These are phyloP conservation scores for Automeris io DNA, from an alignment of 2,888 invertebrate genomes.

Conservation along the genomic window DNA sequence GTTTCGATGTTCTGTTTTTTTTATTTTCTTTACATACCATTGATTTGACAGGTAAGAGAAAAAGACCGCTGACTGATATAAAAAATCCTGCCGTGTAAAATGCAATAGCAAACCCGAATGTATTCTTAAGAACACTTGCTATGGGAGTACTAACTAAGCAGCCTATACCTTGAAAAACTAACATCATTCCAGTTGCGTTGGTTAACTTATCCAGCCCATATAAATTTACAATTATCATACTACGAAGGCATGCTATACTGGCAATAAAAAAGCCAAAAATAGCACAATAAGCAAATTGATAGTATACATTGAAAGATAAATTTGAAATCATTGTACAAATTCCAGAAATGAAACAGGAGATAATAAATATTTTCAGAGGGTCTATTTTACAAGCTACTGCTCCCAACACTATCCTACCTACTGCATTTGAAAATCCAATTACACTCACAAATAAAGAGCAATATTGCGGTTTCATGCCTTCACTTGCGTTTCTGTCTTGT, in stretches of 20 bases:
- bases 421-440: conserved; percentile 47
- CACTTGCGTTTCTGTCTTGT: conserved; percentile 40
- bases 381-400: conserved; percentile 43
- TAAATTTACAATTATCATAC: conserved; percentile 50
- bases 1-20: conserved; percentile 3
- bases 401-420: conserved; percentile 48
- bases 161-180: conserved; percentile 59
- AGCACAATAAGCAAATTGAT: conserved; percentile 48
- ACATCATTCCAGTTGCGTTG: conserved; percentile 57
- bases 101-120: conserved; percentile 40
- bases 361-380: conserved; percentile 34
- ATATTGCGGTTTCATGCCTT: conserved; percentile 40
- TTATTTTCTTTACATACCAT: conserved; percentile 27
- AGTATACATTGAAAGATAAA: conserved; percentile 43
- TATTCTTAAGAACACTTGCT: conserved; percentile 42
- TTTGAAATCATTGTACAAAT: conserved; percentile 40
- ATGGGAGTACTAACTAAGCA: conserved; percentile 56
- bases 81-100: conserved; percentile 51
- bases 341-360: conserved; percentile 36
- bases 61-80: conserved; percentile 43
- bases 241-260: conserved; percentile 43
- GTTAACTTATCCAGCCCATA: conserved; percentile 64
- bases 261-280: conserved; percentile 51
- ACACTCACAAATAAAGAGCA: conserved; percentile 53
- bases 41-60: conserved; percentile 35